A percentile compares a stretch with the other conserved stretches of the same genome.
Conservation (phyloP, 2,113 vertebrate species). For the Melanocharis versteri region DNA sequence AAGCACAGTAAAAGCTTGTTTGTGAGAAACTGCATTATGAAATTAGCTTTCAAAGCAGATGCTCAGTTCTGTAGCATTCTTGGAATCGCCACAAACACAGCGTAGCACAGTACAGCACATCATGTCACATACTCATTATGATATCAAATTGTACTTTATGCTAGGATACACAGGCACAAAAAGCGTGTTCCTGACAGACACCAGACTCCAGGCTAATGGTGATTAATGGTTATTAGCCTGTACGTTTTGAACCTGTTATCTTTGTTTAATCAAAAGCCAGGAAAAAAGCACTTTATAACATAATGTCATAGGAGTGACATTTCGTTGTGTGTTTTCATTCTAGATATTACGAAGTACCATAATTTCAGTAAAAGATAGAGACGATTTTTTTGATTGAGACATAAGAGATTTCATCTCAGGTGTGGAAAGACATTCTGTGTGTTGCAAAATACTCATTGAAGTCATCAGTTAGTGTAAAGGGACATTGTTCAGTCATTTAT, state of each 20-base stretch:
- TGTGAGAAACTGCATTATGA: background rate
- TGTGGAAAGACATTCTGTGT: background rate
- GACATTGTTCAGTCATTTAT: background rate
- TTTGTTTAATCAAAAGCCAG: conserved; percentile 38
- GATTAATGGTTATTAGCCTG: conserved; percentile 35
- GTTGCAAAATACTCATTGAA: background rate
- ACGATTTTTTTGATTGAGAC: background rate
- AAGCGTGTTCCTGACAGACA: background rate
- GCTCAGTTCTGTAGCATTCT: background rate
- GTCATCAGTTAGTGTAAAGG: background rate
- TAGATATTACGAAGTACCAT: background rate
- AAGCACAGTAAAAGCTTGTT: background rate
- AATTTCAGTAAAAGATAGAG: background rate
- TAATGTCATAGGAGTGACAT: background rate
- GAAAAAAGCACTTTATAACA: background rate
- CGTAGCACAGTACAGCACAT: background rate
- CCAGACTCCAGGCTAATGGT: background rate
- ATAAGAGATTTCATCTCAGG: background rate
- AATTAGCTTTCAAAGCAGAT: background rate
- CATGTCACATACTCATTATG: background rate
- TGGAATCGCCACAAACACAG: background rate
- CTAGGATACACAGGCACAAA: background rate
- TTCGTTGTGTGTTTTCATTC: background rate
- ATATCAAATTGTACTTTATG: conserved; percentile 16
- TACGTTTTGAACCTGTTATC: background rate